Percentiles rank a stretch among this genome's conserved stretches.
Conservation (phyloP, 2,888 invertebrate species). For the Rotaria macrura region DNA sequence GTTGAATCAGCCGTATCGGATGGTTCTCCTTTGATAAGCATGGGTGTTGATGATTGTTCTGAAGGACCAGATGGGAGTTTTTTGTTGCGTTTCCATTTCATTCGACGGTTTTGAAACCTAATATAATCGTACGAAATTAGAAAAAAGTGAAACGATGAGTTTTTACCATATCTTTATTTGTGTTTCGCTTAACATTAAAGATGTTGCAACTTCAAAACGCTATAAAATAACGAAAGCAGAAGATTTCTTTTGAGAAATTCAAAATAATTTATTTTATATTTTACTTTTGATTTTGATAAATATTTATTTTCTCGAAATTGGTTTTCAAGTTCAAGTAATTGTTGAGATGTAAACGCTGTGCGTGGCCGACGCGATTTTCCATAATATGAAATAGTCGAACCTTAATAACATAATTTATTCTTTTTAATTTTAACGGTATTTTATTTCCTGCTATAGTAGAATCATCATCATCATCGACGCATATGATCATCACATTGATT, state of each 20-base stretch:
- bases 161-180: constrained; percentile 59
- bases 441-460: background rate
- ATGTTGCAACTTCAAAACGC: constrained; percentile 93
- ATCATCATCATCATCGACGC: background rate
- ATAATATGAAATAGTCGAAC: background rate
- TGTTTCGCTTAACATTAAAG: constrained; percentile 90
- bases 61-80: background rate
- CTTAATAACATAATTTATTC: background rate
- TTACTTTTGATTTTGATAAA: constrained; percentile 75
- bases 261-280: background rate
- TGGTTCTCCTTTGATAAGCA: background rate
- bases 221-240: background rate
- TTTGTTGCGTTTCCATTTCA: constrained; percentile 32
- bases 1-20: background rate
- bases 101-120: constrained; percentile 33
- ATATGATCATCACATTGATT: background rate
- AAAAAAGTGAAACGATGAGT: background rate
- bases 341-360: constrained; percentile 94
- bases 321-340: constrained; percentile 87
- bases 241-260: background rate
- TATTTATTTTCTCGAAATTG: constrained; percentile 98
- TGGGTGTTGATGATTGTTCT: background rate
- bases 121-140: background rate
- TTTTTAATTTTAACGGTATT: background rate
- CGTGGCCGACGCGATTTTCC: constrained; percentile 76